Conservation (phyloP, 2,797 vertebrate genomes). For the Coreius guichenoti region DNA sequence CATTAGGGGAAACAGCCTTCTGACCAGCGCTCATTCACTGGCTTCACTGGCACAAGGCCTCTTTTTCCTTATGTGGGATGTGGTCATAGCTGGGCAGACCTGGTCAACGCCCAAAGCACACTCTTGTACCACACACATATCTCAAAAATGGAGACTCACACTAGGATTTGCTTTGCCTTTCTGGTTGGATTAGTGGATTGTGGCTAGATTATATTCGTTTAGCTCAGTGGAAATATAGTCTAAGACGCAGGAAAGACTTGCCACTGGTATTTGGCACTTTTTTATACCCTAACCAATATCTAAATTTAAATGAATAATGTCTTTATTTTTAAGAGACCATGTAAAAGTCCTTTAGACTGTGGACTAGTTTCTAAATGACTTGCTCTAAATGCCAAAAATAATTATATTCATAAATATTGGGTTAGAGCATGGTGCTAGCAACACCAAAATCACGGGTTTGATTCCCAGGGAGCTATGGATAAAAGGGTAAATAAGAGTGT, state of each 20-base stretch:
- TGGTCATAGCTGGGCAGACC: conserved; percentile 26
- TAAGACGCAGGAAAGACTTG: not conserved
- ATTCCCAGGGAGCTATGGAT: too few relatives aligned
- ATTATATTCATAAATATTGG: not conserved
- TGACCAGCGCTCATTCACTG: conserved; percentile 38
- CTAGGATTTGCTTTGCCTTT: conserved; percentile 50
- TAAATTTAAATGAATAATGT: conserved; percentile 3
- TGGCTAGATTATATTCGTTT: conserved; percentile 28
- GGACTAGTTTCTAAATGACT: not conserved
- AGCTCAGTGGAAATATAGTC: conserved; percentile 15
- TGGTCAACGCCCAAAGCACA: conserved; percentile 46
- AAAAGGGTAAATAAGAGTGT: too few relatives aligned
- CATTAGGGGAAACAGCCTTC: conserved; percentile 36
- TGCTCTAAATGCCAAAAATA: not conserved
- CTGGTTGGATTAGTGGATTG: conserved; percentile 31
- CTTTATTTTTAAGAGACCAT: not conserved
- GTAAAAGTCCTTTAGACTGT: not conserved
- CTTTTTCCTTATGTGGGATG: conserved; percentile 53
- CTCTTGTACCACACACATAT: conserved; percentile 44
- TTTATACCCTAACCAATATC: not conserved
- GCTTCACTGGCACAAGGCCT: conserved; percentile 39
- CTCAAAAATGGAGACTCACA: not conserved
- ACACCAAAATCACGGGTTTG: too few relatives aligned
- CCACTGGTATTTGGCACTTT: not conserved
- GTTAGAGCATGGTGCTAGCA: not conserved